Evolutionary conservation across 2,888 invertebrate species (phyloP), one percentile per base, ranked within the genome.

Genomic region (Odontothrips loti): DNA sequence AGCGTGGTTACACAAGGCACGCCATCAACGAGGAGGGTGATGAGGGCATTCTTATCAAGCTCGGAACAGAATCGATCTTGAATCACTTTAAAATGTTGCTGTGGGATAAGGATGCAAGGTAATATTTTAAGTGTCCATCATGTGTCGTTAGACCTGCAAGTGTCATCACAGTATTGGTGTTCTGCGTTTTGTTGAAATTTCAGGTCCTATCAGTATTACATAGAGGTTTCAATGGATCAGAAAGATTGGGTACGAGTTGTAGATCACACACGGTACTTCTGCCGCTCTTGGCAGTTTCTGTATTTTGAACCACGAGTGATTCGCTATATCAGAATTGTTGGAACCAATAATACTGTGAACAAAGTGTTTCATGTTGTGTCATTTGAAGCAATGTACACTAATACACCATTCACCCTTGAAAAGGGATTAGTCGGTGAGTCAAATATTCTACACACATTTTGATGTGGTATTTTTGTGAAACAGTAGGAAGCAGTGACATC

Each of bases 281-380:
- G 99, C 87, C 93, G 99, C 82, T 98, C 98, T 27, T 98, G 97
- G 96, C 99, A 99, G 89, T 93, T 93, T 87, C 91, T 99, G 80
- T 97, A 95, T 89, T 99, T 99, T 88, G 91, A 93, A 84, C 91
- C 95, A 58, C 89, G 96, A 82, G 97, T 98, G 81, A 96, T 97
- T 83, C 94, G 93, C 88, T 95, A 91, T 87, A 93, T 95, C 84
- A 91, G 92, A 84, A 89, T 95, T 82, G 92, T 94, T 81, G 98
- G 99, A 84, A 98, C 97, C 29, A 94, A 96, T 87, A 98, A 98
- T 87, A 97, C 98, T 23, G 95, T 96, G 47, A 98, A 98, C 88
- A 93, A 96, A 89, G 96, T 95, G 84, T 99, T 99, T 87, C 98
- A 99, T 89, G 92, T 96, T 81, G 97, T 98, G 27, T 92, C 95